These are phyloP conservation scores for Caenorhabditis auriculariae DNA, from an alignment of 2,888 invertebrate species.

Conservation along the genomic window DNA sequence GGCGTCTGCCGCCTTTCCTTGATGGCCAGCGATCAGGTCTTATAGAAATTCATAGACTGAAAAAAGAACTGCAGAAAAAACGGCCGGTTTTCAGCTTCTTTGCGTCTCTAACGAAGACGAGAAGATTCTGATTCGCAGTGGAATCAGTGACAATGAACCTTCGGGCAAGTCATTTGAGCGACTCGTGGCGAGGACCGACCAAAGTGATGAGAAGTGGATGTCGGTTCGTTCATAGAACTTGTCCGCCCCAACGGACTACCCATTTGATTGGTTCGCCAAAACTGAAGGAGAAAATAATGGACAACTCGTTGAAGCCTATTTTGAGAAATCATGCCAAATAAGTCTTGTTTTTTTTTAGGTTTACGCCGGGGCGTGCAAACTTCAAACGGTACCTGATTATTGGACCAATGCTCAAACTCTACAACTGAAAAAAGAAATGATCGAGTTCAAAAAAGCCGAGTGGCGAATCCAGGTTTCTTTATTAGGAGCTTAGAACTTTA, in stretches of 20 bases:
- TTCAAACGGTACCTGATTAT: constrained; percentile 15
- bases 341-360: constrained; percentile 6
- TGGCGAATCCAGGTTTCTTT: constrained; percentile 21
- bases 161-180: constrained; percentile 25
- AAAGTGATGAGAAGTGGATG: constrained; percentile 20
- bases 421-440: constrained; percentile 9
- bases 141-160: constrained; percentile 17
- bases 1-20: constrained; percentile 17
- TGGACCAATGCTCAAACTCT: constrained; percentile 6
- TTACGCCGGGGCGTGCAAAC: constrained; percentile 8
- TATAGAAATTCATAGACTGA: not conserved
- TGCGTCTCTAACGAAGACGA: constrained; percentile 9
- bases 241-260: not conserved
- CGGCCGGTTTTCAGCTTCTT: constrained; percentile 11
- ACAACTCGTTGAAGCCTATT: no score
- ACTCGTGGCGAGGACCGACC: constrained; percentile 21
- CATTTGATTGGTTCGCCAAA: no score
- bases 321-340: not conserved
- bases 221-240: constrained; percentile 5
- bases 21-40: constrained; percentile 19
- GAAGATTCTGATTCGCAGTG: constrained; percentile 17
- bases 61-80: not conserved
- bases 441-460: constrained; percentile 18
- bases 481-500: not conserved
- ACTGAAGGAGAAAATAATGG: no score